Percentiles rank a stretch among this genome's conserved stretches.
Evolutionary conservation across 2,888 invertebrate species (phyloP).

Genomic region (Oligia latruncula): DNA sequence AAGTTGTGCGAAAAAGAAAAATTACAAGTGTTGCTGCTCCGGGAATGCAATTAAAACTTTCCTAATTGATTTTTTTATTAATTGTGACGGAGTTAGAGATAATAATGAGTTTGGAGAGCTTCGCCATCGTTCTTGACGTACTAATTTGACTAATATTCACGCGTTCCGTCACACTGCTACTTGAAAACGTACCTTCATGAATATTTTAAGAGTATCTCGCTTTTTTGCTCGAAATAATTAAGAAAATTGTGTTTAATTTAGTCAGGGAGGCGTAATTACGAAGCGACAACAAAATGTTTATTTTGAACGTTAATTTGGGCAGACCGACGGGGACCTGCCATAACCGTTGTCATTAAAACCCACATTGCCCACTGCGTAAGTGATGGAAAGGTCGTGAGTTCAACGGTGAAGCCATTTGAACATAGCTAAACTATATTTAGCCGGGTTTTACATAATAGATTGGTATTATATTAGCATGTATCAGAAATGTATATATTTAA

Average conservation of each 20-base stretch:
- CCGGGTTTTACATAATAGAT: not conserved
- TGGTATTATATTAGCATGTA: not conserved
- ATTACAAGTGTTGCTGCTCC: conserved; percentile 47
- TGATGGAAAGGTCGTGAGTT: conserved; percentile 28
- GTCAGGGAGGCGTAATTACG: conserved; percentile 42
- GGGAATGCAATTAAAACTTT: conserved; percentile 71
- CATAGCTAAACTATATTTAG: conserved; percentile 1
- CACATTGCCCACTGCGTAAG: conserved; percentile 7
- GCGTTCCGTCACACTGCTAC: conserved; percentile 63
- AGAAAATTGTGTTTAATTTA: conserved; percentile 47
- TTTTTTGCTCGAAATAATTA: conserved; percentile 57
- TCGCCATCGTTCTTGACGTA: conserved; percentile 53
- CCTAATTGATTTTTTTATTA: conserved; percentile 71
- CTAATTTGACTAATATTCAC: conserved; percentile 69
- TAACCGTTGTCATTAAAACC: conserved; percentile 46
- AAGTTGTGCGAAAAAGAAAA: conserved; percentile 51
- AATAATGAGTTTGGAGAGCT: conserved; percentile 61
- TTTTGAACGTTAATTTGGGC: conserved; percentile 35
- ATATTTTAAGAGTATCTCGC: conserved; percentile 61
- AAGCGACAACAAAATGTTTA: conserved; percentile 47
- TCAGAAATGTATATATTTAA: not conserved
- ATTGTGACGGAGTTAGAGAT: conserved; percentile 59
- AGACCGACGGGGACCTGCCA: conserved; percentile 16
- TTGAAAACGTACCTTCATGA: conserved; percentile 67
- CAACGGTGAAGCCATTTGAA: conserved; percentile 9